Percentiles rank a stretch among this genome's conserved stretches.
Evolutionary conservation across 2,888 invertebrate species (phyloP).

Genomic region (Hyles lineata): DNA sequence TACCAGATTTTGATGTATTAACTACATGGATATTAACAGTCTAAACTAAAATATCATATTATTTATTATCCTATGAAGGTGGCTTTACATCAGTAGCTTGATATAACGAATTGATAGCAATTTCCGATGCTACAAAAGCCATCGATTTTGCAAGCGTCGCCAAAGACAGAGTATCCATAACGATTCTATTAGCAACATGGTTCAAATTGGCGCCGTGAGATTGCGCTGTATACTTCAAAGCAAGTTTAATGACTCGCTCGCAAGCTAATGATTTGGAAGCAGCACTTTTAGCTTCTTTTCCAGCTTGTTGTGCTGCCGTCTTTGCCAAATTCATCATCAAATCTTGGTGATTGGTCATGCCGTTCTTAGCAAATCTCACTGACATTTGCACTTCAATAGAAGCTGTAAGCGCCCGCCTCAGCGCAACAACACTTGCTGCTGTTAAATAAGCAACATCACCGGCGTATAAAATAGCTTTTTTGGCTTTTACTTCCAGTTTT

Average conservation of each 20-base stretch:
- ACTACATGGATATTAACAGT: no score
- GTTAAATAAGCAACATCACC: slow-evolving; percentile 80
- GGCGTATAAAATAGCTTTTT: slow-evolving; percentile 79
- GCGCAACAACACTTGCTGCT: slow-evolving; percentile 78
- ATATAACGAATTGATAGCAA: slow-evolving; percentile 79
- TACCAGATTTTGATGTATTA: no score
- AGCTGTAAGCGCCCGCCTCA: slow-evolving; percentile 77
- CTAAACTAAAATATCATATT: no score
- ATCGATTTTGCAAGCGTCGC: slow-evolving; percentile 78
- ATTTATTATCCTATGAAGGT: slow-evolving; percentile 52
- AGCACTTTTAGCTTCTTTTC: slow-evolving; percentile 79
- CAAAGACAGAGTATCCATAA: slow-evolving; percentile 77
- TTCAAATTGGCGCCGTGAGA: slow-evolving; percentile 76
- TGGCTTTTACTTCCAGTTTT: slow-evolving; percentile 73
- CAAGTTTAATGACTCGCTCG: slow-evolving; percentile 74
- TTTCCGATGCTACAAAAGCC: slow-evolving; percentile 79
- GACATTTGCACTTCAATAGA: slow-evolving; percentile 81
- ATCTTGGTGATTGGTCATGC: slow-evolving; percentile 79
- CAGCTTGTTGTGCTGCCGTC: slow-evolving; percentile 80
- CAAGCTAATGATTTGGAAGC: slow-evolving; percentile 75
- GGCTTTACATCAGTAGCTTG: slow-evolving; percentile 78
- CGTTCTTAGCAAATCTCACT: slow-evolving; percentile 74
- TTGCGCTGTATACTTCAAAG: slow-evolving; percentile 77
- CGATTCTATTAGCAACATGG: slow-evolving; percentile 77
- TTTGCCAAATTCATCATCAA: slow-evolving; percentile 81